Evolutionary conservation across 1,140 invertebrate species (phyloP).

Genomic region (Ostrea edulis): DNA sequence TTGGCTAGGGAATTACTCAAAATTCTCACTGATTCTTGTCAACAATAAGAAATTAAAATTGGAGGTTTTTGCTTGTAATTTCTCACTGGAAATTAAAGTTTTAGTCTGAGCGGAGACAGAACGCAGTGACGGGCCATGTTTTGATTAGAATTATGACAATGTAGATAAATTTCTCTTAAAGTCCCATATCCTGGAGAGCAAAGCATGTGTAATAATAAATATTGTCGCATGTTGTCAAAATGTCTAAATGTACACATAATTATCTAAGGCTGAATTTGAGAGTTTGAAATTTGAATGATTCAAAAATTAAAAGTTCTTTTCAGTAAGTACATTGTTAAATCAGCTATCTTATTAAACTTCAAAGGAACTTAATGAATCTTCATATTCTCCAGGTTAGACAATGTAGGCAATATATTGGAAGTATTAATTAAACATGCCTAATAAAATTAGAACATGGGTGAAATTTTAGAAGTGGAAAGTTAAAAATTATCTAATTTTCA

Average conservation of each 20-base stretch:
- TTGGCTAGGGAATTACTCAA: neutral
- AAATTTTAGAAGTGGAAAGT: too few species aligned
- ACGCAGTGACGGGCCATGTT: neutral
- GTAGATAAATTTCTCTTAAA: neutral
- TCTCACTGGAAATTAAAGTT: conserved; percentile 28
- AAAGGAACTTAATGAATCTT: neutral
- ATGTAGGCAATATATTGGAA: too few species aligned
- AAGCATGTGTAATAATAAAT: neutral
- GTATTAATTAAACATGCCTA: too few species aligned
- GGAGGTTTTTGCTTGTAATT: neutral
- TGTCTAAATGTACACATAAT: neutral
- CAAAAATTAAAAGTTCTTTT: neutral
- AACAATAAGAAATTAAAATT: conserved; percentile 13
- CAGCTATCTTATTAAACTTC: neutral
- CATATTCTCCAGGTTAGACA: neutral
- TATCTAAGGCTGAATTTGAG: neutral
- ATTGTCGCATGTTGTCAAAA: neutral
- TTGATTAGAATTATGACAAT: conserved; percentile 35
- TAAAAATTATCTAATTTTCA: too few species aligned
- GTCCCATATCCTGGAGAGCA: neutral
- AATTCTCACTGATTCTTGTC: neutral
- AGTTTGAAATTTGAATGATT: too few species aligned
- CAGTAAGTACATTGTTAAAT: neutral
- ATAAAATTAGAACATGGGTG: too few species aligned
- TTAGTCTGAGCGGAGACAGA: neutral